Evolutionary conservation across 2,797 vertebrate species (phyloP).

Genomic region (Arrhamphus sclerolepis): DNA sequence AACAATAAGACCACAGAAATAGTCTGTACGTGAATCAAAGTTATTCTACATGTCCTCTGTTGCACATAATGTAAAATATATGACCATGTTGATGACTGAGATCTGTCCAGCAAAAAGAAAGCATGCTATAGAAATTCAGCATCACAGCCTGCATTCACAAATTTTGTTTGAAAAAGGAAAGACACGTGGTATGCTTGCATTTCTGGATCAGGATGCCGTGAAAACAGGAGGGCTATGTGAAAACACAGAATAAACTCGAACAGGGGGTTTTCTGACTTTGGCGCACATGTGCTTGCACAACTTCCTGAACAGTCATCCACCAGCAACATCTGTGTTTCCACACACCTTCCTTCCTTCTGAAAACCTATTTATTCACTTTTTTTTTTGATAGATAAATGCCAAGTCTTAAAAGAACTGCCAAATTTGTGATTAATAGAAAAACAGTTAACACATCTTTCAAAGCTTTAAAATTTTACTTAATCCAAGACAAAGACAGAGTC

Average conservation of each 20-base stretch:
- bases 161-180: neutral
- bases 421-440: neutral
- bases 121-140: too few relatives aligned
- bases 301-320: constrained; percentile 50
- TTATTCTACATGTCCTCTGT: neutral
- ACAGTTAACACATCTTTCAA: neutral
- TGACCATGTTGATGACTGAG: neutral
- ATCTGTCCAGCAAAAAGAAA: neutral
- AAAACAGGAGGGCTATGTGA: neutral
- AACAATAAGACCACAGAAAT: too few relatives aligned
- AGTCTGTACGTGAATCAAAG: neutral
- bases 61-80: neutral
- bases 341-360: constrained; percentile 7
- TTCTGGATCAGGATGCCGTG: neutral
- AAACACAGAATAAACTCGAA: constrained; percentile 2
- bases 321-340: constrained; percentile 4
- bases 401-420: too few relatives aligned
- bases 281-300: constrained; percentile 52
- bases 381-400: too few relatives aligned
- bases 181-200: too few relatives aligned
- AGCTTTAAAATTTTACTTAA: too few relatives aligned
- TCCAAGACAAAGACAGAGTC: constrained; percentile 9
- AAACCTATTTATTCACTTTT: constrained; percentile 11
- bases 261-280: constrained; percentile 18
- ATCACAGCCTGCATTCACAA: too few relatives aligned